Evolutionary conservation across 2,113 vertebrate species (phyloP).

Genomic region (Furnarius figulus): DNA sequence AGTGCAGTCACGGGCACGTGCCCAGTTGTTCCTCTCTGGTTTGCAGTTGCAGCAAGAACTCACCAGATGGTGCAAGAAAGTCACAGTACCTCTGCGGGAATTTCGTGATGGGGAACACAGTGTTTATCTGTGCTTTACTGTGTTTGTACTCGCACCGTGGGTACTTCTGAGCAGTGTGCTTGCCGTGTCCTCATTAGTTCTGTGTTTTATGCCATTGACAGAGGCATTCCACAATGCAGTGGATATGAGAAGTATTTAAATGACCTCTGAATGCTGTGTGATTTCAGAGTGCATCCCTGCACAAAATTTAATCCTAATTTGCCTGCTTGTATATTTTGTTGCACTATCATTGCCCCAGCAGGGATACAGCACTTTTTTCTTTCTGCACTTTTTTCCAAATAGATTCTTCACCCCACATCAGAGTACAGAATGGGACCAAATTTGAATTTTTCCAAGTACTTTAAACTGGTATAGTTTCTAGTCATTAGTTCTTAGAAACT

Average conservation of each 20-base stretch:
- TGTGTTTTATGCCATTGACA: not conserved
- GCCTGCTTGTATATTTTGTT: not conserved
- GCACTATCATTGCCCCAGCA: not conserved
- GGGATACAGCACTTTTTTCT: not conserved
- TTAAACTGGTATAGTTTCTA: not conserved
- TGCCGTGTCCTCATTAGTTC: accelerated
- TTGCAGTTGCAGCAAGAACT: slow-evolving; percentile 33
- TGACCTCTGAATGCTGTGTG: not conserved
- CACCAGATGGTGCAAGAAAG: slow-evolving; percentile 58
- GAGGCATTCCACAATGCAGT: not conserved
- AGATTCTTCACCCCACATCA: not conserved
- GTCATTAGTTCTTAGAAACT: not conserved
- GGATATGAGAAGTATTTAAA: not conserved
- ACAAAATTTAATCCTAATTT: not conserved
- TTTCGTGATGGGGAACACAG: not conserved
- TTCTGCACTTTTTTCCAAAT: not conserved
- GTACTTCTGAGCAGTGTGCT: not conserved
- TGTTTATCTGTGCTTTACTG: not conserved
- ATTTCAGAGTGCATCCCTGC: not conserved
- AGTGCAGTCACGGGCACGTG: not conserved
- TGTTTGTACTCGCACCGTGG: accelerated
- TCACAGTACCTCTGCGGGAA: not conserved
- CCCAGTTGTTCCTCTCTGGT: not conserved
- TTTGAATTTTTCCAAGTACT: not conserved
- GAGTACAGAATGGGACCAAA: not conserved